Evolutionary conservation across 2,113 vertebrate species (phyloP).

Genomic region (Seriola quinqueradiata): DNA sequence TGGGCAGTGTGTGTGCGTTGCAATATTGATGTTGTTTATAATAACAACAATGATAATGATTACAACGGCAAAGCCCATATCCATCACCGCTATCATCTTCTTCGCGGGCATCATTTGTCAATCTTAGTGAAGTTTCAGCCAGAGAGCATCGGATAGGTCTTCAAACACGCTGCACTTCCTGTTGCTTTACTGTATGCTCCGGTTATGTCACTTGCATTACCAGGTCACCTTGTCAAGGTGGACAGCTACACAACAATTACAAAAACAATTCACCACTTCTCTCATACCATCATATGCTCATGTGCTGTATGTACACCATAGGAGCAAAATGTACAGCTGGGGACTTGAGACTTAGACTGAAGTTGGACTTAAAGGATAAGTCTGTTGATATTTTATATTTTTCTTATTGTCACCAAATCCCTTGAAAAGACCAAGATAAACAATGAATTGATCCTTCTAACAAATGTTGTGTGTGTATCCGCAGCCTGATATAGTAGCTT

Average conservation of each 20-base stretch:
- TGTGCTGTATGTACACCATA: background rate
- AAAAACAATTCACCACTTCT: background rate
- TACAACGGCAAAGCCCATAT: constrained; percentile 56
- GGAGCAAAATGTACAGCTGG: background rate
- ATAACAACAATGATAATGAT: constrained; percentile 75
- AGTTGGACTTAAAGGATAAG: background rate
- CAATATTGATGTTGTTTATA: constrained; percentile 70
- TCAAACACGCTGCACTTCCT: constrained; percentile 4
- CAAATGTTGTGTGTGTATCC: background rate
- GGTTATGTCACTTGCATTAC: background rate
- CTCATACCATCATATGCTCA: background rate
- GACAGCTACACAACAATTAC: background rate
- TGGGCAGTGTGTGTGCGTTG: constrained; percentile 30
- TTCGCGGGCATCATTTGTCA: constrained; percentile 51
- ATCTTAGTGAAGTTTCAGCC: constrained; percentile 34
- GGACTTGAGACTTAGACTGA: background rate
- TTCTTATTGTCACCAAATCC: background rate
- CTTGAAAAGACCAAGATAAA: background rate
- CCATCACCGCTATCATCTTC: constrained; percentile 60
- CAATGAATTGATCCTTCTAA: background rate
- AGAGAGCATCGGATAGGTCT: constrained; percentile 10
- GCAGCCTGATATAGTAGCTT: background rate
- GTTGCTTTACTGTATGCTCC: background rate
- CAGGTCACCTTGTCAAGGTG: background rate
- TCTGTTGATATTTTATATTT: background rate